A percentile compares a stretch with the other conserved stretches of the same genome.
Evolutionary conservation across 2,797 vertebrate species (phyloP).

Genomic region (Typhlichthys subterraneus): DNA sequence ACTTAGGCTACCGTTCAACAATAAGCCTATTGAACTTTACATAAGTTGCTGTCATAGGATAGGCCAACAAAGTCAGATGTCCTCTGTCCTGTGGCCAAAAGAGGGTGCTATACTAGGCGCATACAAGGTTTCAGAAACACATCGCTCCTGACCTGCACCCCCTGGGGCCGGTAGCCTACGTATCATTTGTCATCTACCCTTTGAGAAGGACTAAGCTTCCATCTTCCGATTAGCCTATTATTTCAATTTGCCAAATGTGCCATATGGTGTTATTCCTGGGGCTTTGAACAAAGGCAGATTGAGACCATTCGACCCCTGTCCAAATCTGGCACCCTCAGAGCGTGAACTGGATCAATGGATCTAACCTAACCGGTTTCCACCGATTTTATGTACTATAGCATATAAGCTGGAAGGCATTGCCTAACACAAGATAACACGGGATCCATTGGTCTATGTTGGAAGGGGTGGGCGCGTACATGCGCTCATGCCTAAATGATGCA

Average conservation of each 20-base stretch:
- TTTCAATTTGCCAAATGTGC: slow-evolving; percentile 48
- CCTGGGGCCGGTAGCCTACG: no score
- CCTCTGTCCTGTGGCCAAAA: no score
- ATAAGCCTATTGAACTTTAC: no score
- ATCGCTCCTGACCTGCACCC: no score
- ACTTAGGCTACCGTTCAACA: background rate
- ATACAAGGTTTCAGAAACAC: no score
- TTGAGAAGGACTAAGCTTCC: slow-evolving; percentile 37
- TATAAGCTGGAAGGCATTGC: background rate
- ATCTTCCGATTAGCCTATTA: slow-evolving; percentile 20
- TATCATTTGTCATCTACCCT: slow-evolving; percentile 9
- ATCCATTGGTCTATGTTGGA: no score
- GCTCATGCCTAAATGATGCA: no score
- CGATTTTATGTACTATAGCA: background rate
- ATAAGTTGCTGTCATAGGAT: no score
- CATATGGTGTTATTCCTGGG: slow-evolving; percentile 35
- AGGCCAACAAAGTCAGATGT: no score
- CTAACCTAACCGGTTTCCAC: slow-evolving; percentile 25
- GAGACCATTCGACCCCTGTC: slow-evolving; percentile 12
- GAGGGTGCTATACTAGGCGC: no score
- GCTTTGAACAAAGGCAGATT: slow-evolving; percentile 35
- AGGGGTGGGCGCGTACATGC: no score
- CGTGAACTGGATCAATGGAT: slow-evolving; percentile 22
- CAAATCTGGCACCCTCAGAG: background rate
- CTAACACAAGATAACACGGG: no score